Base-by-base conservation (phyloP, 2,888 invertebrate species). In the Halictus ligatus region DNA sequence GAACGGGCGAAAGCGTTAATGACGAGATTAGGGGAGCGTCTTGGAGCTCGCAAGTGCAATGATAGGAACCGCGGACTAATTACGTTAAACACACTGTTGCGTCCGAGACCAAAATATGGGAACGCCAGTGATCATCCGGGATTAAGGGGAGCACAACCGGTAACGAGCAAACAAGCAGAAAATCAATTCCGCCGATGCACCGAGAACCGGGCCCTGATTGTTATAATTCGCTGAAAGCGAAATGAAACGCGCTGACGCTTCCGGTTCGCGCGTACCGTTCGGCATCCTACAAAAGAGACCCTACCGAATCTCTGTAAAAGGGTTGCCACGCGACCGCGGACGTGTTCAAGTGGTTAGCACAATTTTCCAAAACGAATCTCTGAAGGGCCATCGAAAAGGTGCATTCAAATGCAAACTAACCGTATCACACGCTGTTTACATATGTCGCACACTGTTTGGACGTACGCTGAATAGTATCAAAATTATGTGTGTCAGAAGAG, bases 141-240 rank as follows among this genome's bases (percentile, higher is more conserved):
- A 67, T 74, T 69, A 81, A 69, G 46, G 25, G 43, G 73, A 74
- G 25, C 35, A 18, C 40, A 81, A 77, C 40, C 29, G 40, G 46
- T 81, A 74, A 82, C 35, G 82, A 48, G 73, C 76, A 67, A 58
- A 84, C 77, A 81, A 18, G 58, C 82, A 73, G 77, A 74, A 82
- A 77, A 82, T 82, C 82, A 74, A 77, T 69, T 69, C 40, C 76
- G 12, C 5, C 13, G 64, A 72, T 67, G 58, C 74, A 60, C 64
- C 54, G 64, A 35, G 35, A 5, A 50, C 50, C 7, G 43, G 74
- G n/a, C 54, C 7, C n/a, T 77, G 73, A 76, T 81, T 76, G 76
- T 73, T 81, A 81, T 81, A 83, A 81, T 83, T 73, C 67, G 46
- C 15, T 21, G 54, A 73, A 81, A 21, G 64, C 73, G 58, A 67